Base-by-base conservation (phyloP, 2,888 invertebrate genomes). In the Cerastis rubricosa region DNA sequence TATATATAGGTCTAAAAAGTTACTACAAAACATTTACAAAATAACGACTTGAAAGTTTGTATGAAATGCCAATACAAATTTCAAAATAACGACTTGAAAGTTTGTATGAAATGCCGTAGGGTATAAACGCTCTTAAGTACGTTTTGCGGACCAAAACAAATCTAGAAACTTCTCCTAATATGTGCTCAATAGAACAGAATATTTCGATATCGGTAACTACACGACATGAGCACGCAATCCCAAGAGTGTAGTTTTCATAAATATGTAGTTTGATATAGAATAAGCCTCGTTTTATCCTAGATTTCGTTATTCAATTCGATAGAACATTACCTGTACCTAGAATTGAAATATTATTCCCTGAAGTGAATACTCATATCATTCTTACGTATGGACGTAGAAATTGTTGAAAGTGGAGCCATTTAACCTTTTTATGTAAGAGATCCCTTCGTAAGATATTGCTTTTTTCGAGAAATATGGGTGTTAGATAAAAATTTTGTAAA, bases 281-380 rank as follows among this genome's bases (percentile, higher is more conserved):
- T 61, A 76, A 49, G 49, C 19, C 14, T 29, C 63, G 9, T 59
- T 71, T 67, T 57, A 47, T 11, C 40, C 47, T 59, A 57, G 57
- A 67, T 81, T 75, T 70, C 22, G 65, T 70, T 66, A 76, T 54
- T 19, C 66, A 76, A 76, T 71, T 81, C 65, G 25, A 70, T 66
- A 59, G 67, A 76, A 80, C 57, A 51, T 57, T 59, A 47, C 71
- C 29, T 22, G 51, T 51, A 45, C 22, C 29, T 67, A 29, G 49
- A 71, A 76, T 68, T 77, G 71, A 83, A 80, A 83, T 80, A 77
- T 71, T 51, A 68, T 64, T 71, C 78, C 51, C 63, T 17, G 14
- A 68, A 65, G 64, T 65, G 47, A 43, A n/a, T 76, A 61, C 61
- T 78, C 66, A 74, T 45, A 61, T 35, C 6, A 8, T 8, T 67